Percentiles rank a stretch among this genome's conserved stretches.
Conservation (phyloP, 2,888 invertebrate species). For the Aspidapion aeneum region DNA sequence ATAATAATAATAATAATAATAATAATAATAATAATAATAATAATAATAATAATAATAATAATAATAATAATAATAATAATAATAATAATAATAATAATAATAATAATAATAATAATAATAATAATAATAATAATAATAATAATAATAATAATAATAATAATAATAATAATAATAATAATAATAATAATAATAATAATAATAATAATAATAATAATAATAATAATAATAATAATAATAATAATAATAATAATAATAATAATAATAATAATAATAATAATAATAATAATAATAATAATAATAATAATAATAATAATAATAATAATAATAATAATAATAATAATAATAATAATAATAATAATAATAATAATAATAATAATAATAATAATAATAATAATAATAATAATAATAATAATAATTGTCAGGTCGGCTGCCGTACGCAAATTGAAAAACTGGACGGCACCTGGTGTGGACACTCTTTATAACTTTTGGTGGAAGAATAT, state of each 20-base stretch:
- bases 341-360: neutral
- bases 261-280: neutral
- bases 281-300: neutral
- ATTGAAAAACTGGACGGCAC: too few relatives aligned
- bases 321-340: neutral
- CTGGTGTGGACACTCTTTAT: too few relatives aligned
- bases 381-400: neutral
- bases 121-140: too few relatives aligned
- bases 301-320: neutral
- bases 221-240: slow-evolving; percentile 9
- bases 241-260: slow-evolving; percentile 1
- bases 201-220: slow-evolving; percentile 9
- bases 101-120: too few relatives aligned
- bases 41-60: too few relatives aligned
- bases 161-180: slow-evolving; percentile 9
- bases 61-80: too few relatives aligned
- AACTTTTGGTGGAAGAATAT: too few relatives aligned
- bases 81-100: too few relatives aligned
- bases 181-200: slow-evolving; percentile 9
- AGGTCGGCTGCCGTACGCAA: too few relatives aligned
- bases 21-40: too few relatives aligned
- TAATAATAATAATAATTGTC: neutral
- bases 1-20: too few relatives aligned
- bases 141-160: slow-evolving; percentile 9
- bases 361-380: neutral